These are phyloP conservation scores for Pantala flavescens DNA, from an alignment of 1,140 invertebrate species.

Conservation along the genomic window DNA sequence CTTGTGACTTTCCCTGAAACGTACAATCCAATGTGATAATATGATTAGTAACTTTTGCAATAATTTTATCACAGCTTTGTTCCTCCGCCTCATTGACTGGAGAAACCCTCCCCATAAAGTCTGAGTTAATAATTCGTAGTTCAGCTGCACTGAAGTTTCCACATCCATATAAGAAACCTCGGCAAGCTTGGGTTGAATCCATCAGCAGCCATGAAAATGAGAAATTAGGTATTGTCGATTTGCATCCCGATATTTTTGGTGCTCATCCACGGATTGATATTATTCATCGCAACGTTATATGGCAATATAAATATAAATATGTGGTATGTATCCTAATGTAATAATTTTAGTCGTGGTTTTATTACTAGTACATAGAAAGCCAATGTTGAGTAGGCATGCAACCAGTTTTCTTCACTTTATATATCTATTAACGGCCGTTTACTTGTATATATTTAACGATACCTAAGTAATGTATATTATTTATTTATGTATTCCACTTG, in stretches of 20 bases:
- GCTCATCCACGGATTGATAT: slow-evolving; percentile 76
- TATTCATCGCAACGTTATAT: slow-evolving; percentile 74
- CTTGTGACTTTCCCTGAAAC: too few relatives aligned
- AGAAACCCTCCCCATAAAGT: background rate
- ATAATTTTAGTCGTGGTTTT: too few relatives aligned
- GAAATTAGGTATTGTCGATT: slow-evolving; percentile 70
- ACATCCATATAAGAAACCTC: slow-evolving; percentile 41
- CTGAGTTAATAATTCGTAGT: background rate
- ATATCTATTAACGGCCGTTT: background rate
- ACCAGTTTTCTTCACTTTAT: too few relatives aligned
- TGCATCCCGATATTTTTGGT: slow-evolving; percentile 84
- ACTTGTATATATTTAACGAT: background rate
- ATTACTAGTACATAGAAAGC: background rate
- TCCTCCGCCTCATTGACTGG: too few relatives aligned
- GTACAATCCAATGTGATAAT: too few relatives aligned
- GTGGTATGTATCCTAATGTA: slow-evolving; percentile 47
- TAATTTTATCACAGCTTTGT: too few relatives aligned
- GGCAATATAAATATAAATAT: slow-evolving; percentile 77
- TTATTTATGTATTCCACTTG: background rate
- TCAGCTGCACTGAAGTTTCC: background rate
- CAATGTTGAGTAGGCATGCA: background rate
- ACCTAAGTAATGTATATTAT: background rate
- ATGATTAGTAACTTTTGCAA: too few relatives aligned
- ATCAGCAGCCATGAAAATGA: slow-evolving; percentile 65
- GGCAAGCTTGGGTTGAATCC: slow-evolving; percentile 88